These are phyloP conservation scores for Apeltes quadracus DNA, from an alignment of 2,113 vertebrate species.

Conservation along the genomic window DNA sequence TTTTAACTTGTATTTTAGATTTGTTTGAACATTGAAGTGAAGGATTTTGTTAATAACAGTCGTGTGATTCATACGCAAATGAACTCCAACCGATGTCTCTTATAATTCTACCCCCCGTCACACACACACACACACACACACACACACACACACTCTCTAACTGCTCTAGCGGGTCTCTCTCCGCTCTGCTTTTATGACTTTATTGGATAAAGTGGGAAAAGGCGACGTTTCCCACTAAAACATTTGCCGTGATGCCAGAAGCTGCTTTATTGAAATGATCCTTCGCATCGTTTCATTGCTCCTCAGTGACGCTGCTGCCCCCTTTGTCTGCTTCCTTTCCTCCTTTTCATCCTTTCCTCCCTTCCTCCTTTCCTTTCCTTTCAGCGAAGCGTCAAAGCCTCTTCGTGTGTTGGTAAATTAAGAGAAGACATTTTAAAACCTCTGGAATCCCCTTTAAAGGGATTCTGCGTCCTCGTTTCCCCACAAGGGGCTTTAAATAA, in stretches of 20 bases:
- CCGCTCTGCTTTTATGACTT: neutral
- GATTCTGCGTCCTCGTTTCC: conserved; percentile 4
- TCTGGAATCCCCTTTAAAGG: neutral
- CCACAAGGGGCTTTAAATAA: too few relatives aligned
- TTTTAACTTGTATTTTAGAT: too few relatives aligned
- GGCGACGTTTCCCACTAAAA: neutral
- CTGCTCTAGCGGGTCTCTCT: neutral
- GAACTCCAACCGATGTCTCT: too few relatives aligned
- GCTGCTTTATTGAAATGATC: neutral
- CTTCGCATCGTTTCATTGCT: too few relatives aligned
- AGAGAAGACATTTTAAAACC: neutral
- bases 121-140: too few relatives aligned
- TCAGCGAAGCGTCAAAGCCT: neutral
- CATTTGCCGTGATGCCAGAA: neutral
- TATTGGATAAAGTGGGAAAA: neutral
- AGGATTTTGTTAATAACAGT: too few relatives aligned
- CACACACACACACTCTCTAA: too few relatives aligned
- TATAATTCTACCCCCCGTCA: too few relatives aligned
- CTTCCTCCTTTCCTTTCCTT: neutral
- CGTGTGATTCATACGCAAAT: too few relatives aligned
- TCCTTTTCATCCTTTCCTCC: neutral
- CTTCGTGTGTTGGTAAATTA: neutral
- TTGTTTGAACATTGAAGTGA: too few relatives aligned
- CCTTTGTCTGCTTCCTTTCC: neutral
- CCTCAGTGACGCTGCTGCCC: too few relatives aligned